These are phyloP conservation scores for Leptatherina wallacei DNA, from an alignment of 2,797 vertebrate species.

Conservation along the genomic window DNA sequence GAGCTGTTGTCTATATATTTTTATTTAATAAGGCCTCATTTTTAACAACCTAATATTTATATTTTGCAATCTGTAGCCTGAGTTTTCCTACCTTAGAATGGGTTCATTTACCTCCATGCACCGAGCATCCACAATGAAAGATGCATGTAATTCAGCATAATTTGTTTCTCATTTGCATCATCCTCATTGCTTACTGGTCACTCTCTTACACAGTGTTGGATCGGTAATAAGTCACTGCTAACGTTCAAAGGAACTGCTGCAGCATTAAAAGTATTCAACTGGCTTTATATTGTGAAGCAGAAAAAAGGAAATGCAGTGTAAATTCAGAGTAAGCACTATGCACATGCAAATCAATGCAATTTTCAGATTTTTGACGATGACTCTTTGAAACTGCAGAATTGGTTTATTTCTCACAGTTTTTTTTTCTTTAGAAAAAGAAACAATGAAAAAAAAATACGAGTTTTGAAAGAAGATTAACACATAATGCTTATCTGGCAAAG, in stretches of 20 bases:
- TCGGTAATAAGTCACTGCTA: background rate
- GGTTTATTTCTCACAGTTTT: too few species aligned
- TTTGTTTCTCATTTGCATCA: background rate
- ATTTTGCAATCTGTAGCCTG: background rate
- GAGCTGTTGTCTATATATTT: too few species aligned
- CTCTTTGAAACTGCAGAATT: background rate
- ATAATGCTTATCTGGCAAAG: background rate
- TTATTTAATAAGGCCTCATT: background rate
- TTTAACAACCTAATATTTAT: background rate
- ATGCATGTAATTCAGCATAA: background rate
- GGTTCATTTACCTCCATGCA: background rate
- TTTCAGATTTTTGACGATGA: background rate
- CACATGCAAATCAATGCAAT: background rate
- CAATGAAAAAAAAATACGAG: background rate
- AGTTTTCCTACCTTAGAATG: background rate
- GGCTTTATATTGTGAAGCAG: constrained; percentile 14
- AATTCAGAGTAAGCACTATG: background rate
- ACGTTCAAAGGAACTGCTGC: constrained; percentile 3
- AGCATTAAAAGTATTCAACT: background rate
- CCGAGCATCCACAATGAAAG: background rate
- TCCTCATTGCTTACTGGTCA: background rate
- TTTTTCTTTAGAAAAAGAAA: too few species aligned
- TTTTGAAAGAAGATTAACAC: background rate
- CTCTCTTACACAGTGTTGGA: background rate
- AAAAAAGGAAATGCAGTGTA: background rate